Conservation (phyloP, 2,888 invertebrate genomes). For the Heliothis peltigera region DNA sequence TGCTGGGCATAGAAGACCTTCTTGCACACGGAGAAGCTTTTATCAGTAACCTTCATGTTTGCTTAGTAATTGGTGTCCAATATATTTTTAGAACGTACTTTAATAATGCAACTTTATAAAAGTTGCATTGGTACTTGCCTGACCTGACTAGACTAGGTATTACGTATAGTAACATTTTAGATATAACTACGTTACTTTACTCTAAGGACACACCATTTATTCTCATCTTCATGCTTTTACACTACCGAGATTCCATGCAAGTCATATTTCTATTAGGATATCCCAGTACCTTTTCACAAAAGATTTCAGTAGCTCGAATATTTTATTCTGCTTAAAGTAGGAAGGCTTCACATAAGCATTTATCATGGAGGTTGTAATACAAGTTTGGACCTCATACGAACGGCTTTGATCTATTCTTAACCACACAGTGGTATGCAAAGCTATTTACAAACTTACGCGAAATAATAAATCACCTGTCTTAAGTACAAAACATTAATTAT, state of each 20-base stretch:
- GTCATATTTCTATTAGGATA: not conserved
- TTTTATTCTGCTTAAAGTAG: not conserved
- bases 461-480: constrained; percentile 45
- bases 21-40: no score
- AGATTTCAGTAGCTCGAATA: not conserved
- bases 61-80: no score
- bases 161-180: not conserved
- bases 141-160: no score
- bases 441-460: not conserved
- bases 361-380: not conserved
- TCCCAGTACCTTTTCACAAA: not conserved
- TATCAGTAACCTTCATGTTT: no score
- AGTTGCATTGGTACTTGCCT: no score
- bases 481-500: constrained; percentile 48
- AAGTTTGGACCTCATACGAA: not conserved
- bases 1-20: no score
- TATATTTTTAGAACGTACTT: no score
- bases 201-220: not conserved
- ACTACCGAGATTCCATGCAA: not conserved
- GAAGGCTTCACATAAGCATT: not conserved
- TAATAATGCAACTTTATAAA: no score
- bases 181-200: not conserved
- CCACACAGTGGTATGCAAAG: constrained; percentile 1
- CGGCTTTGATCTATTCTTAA: not conserved
- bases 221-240: not conserved